Evolutionary conservation across 2,888 invertebrate genomes (phyloP).

Genomic region (Vesta saturnalis): DNA sequence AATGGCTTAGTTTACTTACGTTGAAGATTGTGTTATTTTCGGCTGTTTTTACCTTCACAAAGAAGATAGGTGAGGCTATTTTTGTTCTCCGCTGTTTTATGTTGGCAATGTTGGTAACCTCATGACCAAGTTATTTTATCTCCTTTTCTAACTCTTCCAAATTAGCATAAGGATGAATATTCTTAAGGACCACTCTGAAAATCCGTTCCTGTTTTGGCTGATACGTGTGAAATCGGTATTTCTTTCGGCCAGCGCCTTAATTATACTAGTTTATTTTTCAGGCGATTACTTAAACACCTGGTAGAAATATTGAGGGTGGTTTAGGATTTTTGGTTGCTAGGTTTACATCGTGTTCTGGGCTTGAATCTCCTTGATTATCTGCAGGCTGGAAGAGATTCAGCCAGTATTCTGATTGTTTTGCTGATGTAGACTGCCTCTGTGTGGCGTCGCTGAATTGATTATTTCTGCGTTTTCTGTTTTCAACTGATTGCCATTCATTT

Average conservation of each 20-base stretch:
- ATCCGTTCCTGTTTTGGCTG: too few relatives aligned
- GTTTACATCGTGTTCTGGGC: neutral
- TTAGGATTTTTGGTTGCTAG: too few relatives aligned
- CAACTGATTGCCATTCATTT: too few relatives aligned
- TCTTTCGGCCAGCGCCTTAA: neutral
- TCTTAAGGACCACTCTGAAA: neutral
- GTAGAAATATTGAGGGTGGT: conserved; percentile 8
- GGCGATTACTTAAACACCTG: conserved; percentile 7
- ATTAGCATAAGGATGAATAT: neutral
- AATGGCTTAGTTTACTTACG: neutral
- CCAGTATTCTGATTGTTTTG: conserved; percentile 13
- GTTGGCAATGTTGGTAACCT: too few relatives aligned
- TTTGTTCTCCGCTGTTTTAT: neutral
- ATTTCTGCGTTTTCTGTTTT: neutral
- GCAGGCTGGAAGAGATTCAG: conserved; percentile 1
- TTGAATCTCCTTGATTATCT: too few relatives aligned
- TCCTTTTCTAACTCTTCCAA: too few relatives aligned
- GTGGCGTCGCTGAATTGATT: too few relatives aligned
- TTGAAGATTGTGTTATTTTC: neutral
- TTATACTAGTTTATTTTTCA: neutral
- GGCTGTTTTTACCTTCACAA: neutral
- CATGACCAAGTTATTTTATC: too few relatives aligned
- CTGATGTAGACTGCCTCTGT: too few relatives aligned
- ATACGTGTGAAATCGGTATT: neutral
- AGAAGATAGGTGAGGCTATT: neutral